Evolutionary conservation across 1,140 invertebrate genomes (phyloP), one percentile per base, ranked within the genome.

Genomic region (Ceratina australensis): DNA sequence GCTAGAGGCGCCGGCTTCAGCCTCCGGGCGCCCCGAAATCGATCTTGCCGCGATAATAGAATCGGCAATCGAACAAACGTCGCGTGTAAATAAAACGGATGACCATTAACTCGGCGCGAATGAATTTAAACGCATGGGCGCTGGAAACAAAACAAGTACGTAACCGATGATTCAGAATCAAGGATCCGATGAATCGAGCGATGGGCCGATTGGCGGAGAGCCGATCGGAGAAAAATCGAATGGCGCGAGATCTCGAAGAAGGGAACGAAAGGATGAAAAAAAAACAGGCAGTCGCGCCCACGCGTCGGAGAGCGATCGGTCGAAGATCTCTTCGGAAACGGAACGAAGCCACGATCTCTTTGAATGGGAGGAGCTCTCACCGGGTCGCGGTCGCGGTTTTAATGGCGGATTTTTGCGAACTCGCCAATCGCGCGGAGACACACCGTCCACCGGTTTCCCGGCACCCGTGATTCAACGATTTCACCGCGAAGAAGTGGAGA

Each of bases 351-450:
- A 69, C 60, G 56, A 24, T 42, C 54, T 83, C 82, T 66, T 65
- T 79, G 79, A 81, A 88, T 91, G 89, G 90, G 90, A 90, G 90
- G 90, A 91, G 90, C 89, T 84, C 83, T 2, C 33, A 42, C 33
- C 33, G 33, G 33, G 77, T 84, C 72, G 49, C 49, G 33, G 33
- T 87, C 85, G 85, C 84, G 86, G 73, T 89, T 90, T 88, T 90
- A 91, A 90, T 90, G 89, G 89, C 90, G 90, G 90, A 90, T 90
- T 91, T 90, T 91, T 90, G 88, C 86, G 71, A 42, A 85, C 79
- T 90, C 86, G 86, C 87, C 89, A 90, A 90, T 90, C 85, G 83
- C 85, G 79, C 79, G 76, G 85, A 80, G 26, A 74, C 18, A 65
- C 60, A 73, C 79, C 69, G 42, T 78, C 83, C 74, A 80, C 77